Conservation (phyloP, 2,888 invertebrate species). For the Eristalis arbustorum region DNA sequence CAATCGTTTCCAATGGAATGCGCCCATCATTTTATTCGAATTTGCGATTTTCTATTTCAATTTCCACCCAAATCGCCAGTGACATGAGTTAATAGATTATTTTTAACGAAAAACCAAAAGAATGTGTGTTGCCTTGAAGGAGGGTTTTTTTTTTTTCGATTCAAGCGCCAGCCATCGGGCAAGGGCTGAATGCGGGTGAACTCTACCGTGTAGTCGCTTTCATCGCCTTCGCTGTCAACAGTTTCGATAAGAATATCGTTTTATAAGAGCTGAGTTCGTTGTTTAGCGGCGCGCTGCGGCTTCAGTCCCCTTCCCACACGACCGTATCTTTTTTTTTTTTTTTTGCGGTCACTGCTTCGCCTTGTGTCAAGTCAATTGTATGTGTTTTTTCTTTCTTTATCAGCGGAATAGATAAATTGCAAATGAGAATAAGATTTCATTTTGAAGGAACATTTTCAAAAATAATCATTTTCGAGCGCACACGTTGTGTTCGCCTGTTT, state of each 20-base stretch:
- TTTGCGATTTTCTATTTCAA: slow-evolving; percentile 24
- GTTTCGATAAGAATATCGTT: background rate
- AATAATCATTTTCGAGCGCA: background rate
- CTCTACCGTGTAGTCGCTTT: background rate
- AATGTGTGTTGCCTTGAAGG: slow-evolving; percentile 4
- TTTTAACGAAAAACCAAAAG: slow-evolving; percentile 33
- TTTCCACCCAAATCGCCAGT: slow-evolving; percentile 18
- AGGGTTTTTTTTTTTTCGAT: background rate
- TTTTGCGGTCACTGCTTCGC: background rate
- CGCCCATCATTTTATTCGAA: slow-evolving; percentile 27
- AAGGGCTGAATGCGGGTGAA: background rate
- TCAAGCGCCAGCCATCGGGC: background rate
- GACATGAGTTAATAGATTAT: slow-evolving; percentile 42
- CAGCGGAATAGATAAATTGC: background rate
- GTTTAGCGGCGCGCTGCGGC: background rate
- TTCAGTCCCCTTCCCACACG: background rate
- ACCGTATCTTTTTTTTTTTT: background rate
- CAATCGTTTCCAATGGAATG: slow-evolving; percentile 24
- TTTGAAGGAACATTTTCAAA: background rate
- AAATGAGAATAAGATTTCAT: background rate
- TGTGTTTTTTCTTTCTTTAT: background rate
- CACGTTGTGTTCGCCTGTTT: background rate
- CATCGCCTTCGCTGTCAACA: background rate
- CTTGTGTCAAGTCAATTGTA: background rate
- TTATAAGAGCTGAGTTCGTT: background rate